Evolutionary conservation across 2,888 invertebrate genomes (phyloP).

Genomic region (Charanyca ferruginea): DNA sequence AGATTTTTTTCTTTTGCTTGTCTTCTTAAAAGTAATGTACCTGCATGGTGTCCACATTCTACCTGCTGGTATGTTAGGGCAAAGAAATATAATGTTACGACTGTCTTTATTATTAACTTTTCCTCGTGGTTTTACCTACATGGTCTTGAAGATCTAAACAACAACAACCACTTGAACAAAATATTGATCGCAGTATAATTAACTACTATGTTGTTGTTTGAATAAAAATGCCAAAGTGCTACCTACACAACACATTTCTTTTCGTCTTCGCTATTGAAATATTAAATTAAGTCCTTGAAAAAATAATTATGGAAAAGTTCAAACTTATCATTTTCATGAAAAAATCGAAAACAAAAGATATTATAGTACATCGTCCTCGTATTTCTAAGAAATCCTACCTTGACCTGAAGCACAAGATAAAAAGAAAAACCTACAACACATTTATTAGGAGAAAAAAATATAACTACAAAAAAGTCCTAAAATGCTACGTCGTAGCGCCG

Average conservation of each 20-base stretch:
- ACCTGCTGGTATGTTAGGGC: too few relatives aligned
- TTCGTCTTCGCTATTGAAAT: not conserved
- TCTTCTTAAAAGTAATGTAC: not conserved
- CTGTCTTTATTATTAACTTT: too few relatives aligned
- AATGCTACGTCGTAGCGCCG: slow-evolving; percentile 29
- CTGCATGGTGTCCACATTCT: not conserved
- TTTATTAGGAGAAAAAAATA: slow-evolving; percentile 10
- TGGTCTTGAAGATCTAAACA: too few relatives aligned
- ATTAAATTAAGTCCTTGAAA: not conserved
- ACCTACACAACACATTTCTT: not conserved
- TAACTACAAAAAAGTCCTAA: slow-evolving; percentile 22
- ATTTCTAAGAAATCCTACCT: slow-evolving; percentile 9
- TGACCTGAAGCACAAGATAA: slow-evolving; percentile 12
- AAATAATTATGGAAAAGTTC: slow-evolving; percentile 9
- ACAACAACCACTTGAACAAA: too few relatives aligned
- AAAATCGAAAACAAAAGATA: not conserved
- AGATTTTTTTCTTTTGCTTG: slow-evolving; percentile 2
- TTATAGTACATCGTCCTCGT: not conserved
- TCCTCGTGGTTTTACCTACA: too few relatives aligned
- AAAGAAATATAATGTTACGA: not conserved
- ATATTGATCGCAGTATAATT: not conserved
- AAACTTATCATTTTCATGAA: not conserved
- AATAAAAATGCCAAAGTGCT: not conserved
- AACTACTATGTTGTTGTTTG: not conserved
- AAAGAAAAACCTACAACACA: slow-evolving; percentile 24